phyloP scores from a whole-genome alignment of 2,797 vertebrate species.

The Fundulus diaphanus region DNA sequence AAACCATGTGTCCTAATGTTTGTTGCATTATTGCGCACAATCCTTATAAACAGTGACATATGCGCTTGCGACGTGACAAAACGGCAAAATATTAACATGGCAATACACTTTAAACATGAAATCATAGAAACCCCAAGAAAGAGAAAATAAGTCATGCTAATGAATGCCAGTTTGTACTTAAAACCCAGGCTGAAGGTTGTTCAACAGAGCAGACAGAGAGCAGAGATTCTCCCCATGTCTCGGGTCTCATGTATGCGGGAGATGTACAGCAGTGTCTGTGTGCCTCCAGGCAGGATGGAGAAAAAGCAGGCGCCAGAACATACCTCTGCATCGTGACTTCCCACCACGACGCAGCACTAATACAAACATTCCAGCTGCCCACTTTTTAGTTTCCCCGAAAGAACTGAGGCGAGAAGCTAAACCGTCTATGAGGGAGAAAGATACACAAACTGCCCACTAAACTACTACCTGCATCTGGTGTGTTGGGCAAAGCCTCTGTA shows the following conservation, averaged over 20 bases:
- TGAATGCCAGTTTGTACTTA: conserved; percentile 28
- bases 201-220: conserved; percentile 44
- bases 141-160: conserved; percentile 1
- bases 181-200: conserved; percentile 24
- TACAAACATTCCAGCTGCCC: conserved; percentile 75
- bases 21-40: not conserved
- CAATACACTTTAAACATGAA: not conserved
- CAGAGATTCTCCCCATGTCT: conserved; percentile 59
- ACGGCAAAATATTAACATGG: not conserved
- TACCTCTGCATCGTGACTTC: conserved; percentile 64
- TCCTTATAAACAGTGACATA: not conserved
- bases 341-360: conserved; percentile 72
- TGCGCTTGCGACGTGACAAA: not conserved
- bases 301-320: conserved; percentile 71
- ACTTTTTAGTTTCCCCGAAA: conserved; percentile 65
- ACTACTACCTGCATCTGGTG: not conserved
- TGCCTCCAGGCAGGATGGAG: conserved; percentile 55
- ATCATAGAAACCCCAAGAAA: not conserved
- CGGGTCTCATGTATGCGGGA: conserved; percentile 37
- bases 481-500: not conserved
- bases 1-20: not conserved
- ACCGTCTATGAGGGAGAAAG: conserved; percentile 49
- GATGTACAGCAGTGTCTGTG: conserved; percentile 58
- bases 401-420: conserved; percentile 53
- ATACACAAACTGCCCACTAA: not conserved